Evolutionary conservation across 2,113 vertebrate genomes (phyloP), one percentile per base, ranked within the genome.

Genomic region (Cheilinus undulatus): DNA sequence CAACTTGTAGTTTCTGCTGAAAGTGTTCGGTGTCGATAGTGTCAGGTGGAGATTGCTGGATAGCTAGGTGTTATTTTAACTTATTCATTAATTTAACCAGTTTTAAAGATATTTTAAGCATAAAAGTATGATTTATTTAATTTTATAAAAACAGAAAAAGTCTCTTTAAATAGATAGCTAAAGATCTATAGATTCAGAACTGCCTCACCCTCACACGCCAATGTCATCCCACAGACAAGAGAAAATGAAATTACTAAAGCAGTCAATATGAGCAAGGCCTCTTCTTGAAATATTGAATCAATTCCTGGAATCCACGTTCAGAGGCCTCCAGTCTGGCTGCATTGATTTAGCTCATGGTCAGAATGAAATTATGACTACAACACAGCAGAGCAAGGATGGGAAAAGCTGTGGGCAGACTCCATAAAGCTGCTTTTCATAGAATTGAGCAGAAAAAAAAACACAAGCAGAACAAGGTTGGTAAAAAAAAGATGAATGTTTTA

Each of bases 221-320:
- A 12, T n/a, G 1, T 9, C 32, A 34, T 59, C 30, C 58, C 49
- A 53, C 36, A 62, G 70, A 64, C 30, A 54, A 59, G 51, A 73
- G 40, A 61, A 86, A 76, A 89, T 85, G 1, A 75, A 76, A 91
- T 90, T 82, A 90, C 78, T 58, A 51, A 20, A 58, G 52, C 23
- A 64, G 42, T 80, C 76, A 69, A 50, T 86, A 80, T 53, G 54
- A 71, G 59, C 69, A 83, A 69, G 59, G 61, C 77, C 61, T 84
- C 75, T 84, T 85, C 84, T 87, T 83, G 73, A 88, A 93, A 90
- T 78, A 81, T 42, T 82, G 78, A 86, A 80, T 88, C 58, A 72
- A 32, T 92, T 93, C 84, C 87, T 81, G 85, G 84, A 92, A 92
- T 65, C 66, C 52, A 64, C 7, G 5, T 40, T 54, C 48, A 75